Conservation (phyloP, 2,113 vertebrate genomes). For the Sinocyclocheilus maitianheensis region DNA sequence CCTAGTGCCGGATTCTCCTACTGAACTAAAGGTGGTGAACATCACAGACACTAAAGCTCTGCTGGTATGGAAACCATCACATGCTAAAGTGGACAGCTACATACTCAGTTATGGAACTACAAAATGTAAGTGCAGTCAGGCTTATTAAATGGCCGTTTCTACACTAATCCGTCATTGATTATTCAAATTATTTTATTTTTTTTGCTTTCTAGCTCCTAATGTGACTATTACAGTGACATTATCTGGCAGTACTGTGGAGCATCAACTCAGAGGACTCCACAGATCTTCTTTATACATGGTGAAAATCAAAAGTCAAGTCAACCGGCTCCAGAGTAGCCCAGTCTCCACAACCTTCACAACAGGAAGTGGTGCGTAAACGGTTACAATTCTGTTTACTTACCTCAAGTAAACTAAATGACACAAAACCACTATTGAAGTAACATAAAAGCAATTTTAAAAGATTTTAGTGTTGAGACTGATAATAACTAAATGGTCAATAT, state of each 20-base stretch:
- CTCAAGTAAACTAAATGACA: neutral
- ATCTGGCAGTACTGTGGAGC: constrained; percentile 75
- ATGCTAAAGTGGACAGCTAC: constrained; percentile 81
- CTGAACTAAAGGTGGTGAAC: constrained; percentile 75
- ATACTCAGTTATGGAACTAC: constrained; percentile 78
- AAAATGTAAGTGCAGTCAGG: constrained; percentile 74
- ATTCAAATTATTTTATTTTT: neutral
- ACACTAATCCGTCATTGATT: neutral
- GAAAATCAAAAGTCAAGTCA: constrained; percentile 79
- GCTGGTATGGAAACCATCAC: constrained; percentile 80
- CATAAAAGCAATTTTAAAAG: neutral
- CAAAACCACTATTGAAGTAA: neutral
- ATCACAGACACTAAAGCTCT: constrained; percentile 79
- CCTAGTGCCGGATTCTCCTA: constrained; percentile 83
- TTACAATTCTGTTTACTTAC: neutral
- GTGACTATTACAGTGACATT: constrained; percentile 77
- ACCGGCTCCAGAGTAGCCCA: constrained; percentile 75
- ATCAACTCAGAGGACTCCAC: constrained; percentile 72
- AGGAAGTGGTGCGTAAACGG: constrained; percentile 70
- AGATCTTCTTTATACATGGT: constrained; percentile 80
- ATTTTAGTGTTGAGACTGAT: neutral
- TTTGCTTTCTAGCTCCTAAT: constrained; percentile 69
- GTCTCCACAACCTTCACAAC: constrained; percentile 83
- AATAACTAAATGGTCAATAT: neutral
- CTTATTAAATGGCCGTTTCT: neutral